Evolutionary conservation across 64 coral and sea anemone species (phyloP), one percentile per base, ranked within the genome.

Genomic region (Montipora capricornis): DNA sequence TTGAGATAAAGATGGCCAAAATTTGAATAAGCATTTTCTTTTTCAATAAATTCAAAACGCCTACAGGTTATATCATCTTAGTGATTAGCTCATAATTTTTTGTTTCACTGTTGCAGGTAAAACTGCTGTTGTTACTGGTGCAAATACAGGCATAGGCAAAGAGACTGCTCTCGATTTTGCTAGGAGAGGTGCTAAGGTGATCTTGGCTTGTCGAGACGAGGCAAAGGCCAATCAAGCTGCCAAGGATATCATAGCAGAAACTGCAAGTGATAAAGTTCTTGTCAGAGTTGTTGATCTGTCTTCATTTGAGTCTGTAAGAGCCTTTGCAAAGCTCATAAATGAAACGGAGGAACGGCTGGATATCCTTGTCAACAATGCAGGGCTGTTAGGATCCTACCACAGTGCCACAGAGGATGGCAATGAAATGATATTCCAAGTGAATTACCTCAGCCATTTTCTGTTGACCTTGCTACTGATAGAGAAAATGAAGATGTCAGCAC

Each of bases 311-410:
- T 98, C 96, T 68, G 88, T 98, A 57, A 81, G 94, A 78, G 85
- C 90, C 62, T 98, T 98, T 89, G 96, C 75, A 22, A 48, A 79
- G 26, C 69, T 83, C 37, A 71, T 98, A 6, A 77, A 47, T 57
- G 61, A 90, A 51, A 93, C 93, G 59, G 97, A 98, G 48, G 88
- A 95, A 6, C 90, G 88, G 6, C 91, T 98, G 6, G 90, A 98
- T 71, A 91, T 98, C 29, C 91, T 98, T 62, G 52, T 98, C 4
- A 95, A 98, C 81, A 98, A 98, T 94, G 97, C 97, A 37, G 97
- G 97, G 5, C 10, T 49, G 0, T 13, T 6, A 1, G 24, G 11
- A 17, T 8, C 13, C 8, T 91, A 93, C 9, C 52, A 55, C 58
- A 53, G 44, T 52, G 14, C 89, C n/a, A 94, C 95, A 47, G 77